Percentiles rank a stretch among this genome's conserved stretches.
Evolutionary conservation across 2,888 invertebrate genomes (phyloP).

Genomic region (Tribolium freemani): DNA sequence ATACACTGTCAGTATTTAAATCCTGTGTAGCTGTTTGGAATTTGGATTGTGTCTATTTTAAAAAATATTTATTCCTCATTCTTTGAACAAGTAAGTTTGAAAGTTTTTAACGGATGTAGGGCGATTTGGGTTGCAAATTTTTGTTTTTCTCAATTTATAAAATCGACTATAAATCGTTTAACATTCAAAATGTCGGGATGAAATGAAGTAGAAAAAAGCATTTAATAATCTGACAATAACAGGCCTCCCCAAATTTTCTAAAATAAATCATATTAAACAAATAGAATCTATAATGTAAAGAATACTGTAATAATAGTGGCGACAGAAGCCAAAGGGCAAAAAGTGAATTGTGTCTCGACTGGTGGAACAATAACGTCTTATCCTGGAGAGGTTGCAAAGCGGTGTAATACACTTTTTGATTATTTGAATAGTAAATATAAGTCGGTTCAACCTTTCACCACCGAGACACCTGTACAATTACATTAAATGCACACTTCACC

Average conservation of each 20-base stretch:
- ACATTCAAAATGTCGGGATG: not conserved
- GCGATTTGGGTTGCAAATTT: not conserved
- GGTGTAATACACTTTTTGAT: not conserved
- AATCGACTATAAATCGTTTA: not conserved
- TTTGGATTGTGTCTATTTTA: not conserved
- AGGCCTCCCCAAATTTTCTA: not conserved
- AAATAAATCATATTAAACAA: not conserved
- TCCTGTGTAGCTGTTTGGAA: not conserved
- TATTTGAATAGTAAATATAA: not conserved
- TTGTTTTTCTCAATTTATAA: not conserved
- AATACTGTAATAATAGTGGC: too few species aligned
- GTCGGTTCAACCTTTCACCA: not conserved
- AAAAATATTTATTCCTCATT: not conserved
- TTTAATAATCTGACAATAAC: not conserved
- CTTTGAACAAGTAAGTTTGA: not conserved
- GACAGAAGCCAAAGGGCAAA: too few species aligned
- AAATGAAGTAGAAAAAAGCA: not conserved
- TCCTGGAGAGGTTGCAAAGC: not conserved
- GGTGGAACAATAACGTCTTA: too few species aligned
- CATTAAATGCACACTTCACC: not conserved
- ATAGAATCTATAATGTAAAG: not conserved
- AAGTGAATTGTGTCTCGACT: too few species aligned
- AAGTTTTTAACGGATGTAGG: not conserved
- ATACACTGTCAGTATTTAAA: not conserved
- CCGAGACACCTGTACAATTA: not conserved